Evolutionary conservation across 2,797 vertebrate species (phyloP), one percentile per base, ranked within the genome.

Genomic region (Hephaestus fuliginosus): DNA sequence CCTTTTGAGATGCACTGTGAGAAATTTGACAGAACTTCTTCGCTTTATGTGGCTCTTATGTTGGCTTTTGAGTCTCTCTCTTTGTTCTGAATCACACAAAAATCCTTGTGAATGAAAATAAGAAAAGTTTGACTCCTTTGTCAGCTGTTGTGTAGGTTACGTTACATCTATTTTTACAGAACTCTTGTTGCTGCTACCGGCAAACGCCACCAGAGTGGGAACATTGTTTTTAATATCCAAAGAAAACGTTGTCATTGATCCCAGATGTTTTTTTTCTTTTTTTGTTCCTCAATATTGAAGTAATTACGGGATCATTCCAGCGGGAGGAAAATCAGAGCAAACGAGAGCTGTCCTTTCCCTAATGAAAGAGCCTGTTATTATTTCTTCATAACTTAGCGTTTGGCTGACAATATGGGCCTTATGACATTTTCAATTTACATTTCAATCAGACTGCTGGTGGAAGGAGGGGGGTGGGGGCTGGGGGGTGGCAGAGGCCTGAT

Each of bases 361-460:
- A 86, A 92, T 91, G 89, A 90, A 93, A 93, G 83, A 84, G 80
- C 68, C 83, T 85, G 86, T 90, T 91, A 88, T 91, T 90, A 91
- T 91, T 93, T 72, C 81, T 82, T 89, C 80, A 89, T 86, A 88
- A 83, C 61, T 84, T 70, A 74, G 62, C 33, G 10, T 85, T 85
- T 91, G 82, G 88, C 86, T 70, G 83, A 91, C 85, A 92, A 87
- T 87, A 78, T 88, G 78, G 83, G 78, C 89, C 87, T 92, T 80
- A 91, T 88, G 90, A 91, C 90, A 88, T 70, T 67, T 88, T 89
- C 62, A 76, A 86, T 93, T 92, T 91, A 84, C 89, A 91, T 91
- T 91, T 91, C 84, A 92, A 82, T 89, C 84, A 88, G 43, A 53
- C 22, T 71, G 39, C 28, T 30, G 14, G 28, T 48, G 61, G 39